Percentiles rank a stretch among this genome's conserved stretches.
These are phyloP conservation scores for Drosophila neocordata DNA, from an alignment of 1,140 invertebrate species.

Conservation along the genomic window DNA sequence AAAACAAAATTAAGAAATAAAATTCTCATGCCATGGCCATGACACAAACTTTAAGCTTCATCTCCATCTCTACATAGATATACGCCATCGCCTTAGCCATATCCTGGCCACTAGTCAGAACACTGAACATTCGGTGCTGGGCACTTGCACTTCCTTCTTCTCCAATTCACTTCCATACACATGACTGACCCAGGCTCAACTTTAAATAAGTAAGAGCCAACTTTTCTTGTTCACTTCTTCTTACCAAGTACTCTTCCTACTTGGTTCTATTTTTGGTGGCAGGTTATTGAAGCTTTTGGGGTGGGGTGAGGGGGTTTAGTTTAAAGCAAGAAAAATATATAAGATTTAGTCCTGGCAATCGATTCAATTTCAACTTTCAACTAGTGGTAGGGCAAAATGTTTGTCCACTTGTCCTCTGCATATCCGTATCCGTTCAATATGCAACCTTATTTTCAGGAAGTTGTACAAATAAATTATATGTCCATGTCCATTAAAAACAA, in stretches of 20 bases:
- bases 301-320: conserved; percentile 55
- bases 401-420: conserved; percentile 43
- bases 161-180: conserved; percentile 65
- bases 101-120: neutral
- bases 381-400: conserved; percentile 34
- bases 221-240: neutral
- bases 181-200: conserved; percentile 71
- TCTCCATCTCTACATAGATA: neutral
- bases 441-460: conserved; percentile 55
- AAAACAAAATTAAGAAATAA: conserved; percentile 80
- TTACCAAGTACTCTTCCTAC: conserved; percentile 38
- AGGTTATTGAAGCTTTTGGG: conserved; percentile 56
- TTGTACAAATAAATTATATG: conserved; percentile 19
- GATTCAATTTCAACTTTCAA: conserved; percentile 35
- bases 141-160: conserved; percentile 32
- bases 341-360: conserved; percentile 61
- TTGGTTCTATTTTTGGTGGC: no score
- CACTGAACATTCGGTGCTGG: conserved; percentile 13
- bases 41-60: conserved; percentile 39
- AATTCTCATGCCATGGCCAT: conserved; percentile 47
- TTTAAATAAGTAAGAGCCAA: conserved; percentile 71
- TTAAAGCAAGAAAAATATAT: conserved; percentile 60
- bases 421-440: conserved; percentile 61
- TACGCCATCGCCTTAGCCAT: neutral
- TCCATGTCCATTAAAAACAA: conserved; percentile 59